These are phyloP conservation scores for Callopanchax toddi DNA, from an alignment of 2,113 vertebrate species.

Conservation along the genomic window DNA sequence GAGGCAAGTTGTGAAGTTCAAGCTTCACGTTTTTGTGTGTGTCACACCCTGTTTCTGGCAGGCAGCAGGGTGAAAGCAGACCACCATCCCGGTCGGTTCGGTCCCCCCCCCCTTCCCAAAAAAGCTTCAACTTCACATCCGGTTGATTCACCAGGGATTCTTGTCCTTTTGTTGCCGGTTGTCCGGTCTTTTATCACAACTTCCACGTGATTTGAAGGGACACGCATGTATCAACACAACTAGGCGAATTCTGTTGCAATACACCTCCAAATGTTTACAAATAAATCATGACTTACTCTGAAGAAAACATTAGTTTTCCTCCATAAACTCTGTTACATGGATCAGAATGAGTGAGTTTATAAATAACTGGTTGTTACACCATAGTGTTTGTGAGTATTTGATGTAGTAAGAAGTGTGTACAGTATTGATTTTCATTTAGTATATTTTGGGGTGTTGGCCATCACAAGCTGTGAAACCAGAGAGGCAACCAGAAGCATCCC, in stretches of 20 bases:
- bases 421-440: slow-evolving; percentile 18
- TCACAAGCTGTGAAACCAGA: slow-evolving; percentile 51
- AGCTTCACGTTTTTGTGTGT: slow-evolving; percentile 21
- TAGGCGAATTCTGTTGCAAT: not conserved
- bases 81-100: slow-evolving; percentile 1
- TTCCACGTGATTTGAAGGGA: slow-evolving; percentile 8
- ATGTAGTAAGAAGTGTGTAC: not conserved
- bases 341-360: not conserved
- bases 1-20: slow-evolving; percentile 35
- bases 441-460: slow-evolving; percentile 64
- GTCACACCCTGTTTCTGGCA: slow-evolving; percentile 70
- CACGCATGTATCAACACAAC: not conserved
- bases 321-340: not conserved
- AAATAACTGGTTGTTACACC: not conserved
- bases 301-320: not conserved
- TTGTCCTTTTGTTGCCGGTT: not conserved
- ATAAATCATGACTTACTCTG: not conserved
- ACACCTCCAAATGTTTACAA: not conserved
- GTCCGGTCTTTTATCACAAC: slow-evolving; percentile 43
- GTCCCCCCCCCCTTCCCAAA: too few relatives aligned
- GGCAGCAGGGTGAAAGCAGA: slow-evolving; percentile 8
- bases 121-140: not conserved
- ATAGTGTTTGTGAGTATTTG: not conserved
- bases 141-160: not conserved
- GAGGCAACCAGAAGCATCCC: slow-evolving; percentile 42